These are phyloP conservation scores for Cephonodes hylas DNA, from an alignment of 2,888 invertebrate species.

Conservation along the genomic window DNA sequence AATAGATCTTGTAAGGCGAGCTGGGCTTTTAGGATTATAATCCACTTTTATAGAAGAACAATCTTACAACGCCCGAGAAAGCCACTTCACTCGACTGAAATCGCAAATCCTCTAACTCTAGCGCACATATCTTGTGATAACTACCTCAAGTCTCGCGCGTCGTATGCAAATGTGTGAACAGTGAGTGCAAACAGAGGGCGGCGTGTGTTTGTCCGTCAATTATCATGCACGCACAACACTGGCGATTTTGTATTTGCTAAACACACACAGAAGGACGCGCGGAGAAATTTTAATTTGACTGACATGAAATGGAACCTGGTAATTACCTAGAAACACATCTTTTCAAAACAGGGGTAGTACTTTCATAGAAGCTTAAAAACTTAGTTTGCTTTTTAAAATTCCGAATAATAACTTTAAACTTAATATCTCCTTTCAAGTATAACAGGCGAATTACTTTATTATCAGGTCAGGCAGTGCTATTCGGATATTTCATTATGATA, in stretches of 20 bases:
- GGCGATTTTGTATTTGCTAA: conserved; percentile 21
- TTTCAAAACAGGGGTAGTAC: too few relatives aligned
- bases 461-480: too few relatives aligned
- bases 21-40: too few relatives aligned
- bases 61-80: neutral
- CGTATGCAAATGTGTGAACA: conserved; percentile 24
- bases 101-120: neutral
- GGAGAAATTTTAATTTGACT: conserved; percentile 18
- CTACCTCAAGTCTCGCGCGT: neutral
- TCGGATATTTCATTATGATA: too few relatives aligned
- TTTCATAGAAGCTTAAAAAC: too few relatives aligned
- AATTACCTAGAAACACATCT: neutral
- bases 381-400: too few relatives aligned
- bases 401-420: too few relatives aligned
- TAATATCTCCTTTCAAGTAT: too few relatives aligned
- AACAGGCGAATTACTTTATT: too few relatives aligned
- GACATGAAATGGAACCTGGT: neutral
- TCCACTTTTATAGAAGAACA: neutral
- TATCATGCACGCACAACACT: conserved; percentile 24
- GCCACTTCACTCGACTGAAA: neutral
- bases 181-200: conserved; percentile 29
- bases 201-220: conserved; percentile 33
- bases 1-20: too few relatives aligned
- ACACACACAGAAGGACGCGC: conserved; percentile 27
- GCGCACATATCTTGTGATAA: neutral